These are phyloP conservation scores for Physeter macrocephalus DNA, from an alignment of 2,113 vertebrate genomes.

Conservation along the genomic window DNA sequence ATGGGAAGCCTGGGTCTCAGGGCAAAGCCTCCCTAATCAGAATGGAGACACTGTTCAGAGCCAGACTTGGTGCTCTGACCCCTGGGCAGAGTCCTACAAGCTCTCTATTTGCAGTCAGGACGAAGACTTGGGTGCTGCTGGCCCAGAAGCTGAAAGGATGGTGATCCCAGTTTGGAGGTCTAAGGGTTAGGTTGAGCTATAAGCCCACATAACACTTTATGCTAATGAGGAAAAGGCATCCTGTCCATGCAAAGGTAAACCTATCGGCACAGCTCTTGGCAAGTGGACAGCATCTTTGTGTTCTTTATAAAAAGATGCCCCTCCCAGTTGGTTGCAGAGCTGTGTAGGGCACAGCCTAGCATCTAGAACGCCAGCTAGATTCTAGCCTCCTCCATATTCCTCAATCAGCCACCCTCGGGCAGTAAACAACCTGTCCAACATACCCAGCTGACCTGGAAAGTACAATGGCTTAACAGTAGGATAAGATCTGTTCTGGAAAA, in stretches of 20 bases:
- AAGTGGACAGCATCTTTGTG: neutral
- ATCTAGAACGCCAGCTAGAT: neutral
- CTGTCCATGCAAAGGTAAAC: neutral
- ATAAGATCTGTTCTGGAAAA: neutral
- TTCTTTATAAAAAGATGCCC: neutral
- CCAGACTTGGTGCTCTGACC: neutral
- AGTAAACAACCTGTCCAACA: neutral
- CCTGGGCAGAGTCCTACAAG: neutral
- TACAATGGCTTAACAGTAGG: neutral
- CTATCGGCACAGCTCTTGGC: neutral
- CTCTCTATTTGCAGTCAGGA: neutral
- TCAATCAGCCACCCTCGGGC: neutral
- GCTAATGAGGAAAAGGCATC: neutral
- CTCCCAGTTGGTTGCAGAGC: neutral
- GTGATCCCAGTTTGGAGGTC: neutral
- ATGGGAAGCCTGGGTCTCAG: neutral
- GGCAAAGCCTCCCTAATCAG: neutral
- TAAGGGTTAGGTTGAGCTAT: neutral
- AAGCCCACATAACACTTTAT: neutral
- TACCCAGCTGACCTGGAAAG: neutral
- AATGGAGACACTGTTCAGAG: neutral
- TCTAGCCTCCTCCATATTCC: neutral
- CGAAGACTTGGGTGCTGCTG: neutral
- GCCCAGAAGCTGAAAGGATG: neutral
- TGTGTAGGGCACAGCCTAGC: neutral